Conservation (phyloP, 2,113 vertebrate species). For the Chaetops frenatus region DNA sequence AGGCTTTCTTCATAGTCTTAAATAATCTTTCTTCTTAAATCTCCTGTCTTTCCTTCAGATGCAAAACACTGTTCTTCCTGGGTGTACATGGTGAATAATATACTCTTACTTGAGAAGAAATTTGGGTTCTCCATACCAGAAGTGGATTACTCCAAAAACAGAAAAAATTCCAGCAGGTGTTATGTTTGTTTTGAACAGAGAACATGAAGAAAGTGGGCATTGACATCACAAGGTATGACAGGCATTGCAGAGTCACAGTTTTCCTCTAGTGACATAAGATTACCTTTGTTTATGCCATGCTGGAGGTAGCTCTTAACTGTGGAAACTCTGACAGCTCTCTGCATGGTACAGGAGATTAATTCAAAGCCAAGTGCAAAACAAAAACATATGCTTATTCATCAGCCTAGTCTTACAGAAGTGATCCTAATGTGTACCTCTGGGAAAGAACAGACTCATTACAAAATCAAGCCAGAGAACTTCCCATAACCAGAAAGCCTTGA, state of each 20-base stretch:
- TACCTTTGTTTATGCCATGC: not conserved
- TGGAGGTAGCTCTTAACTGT: not conserved
- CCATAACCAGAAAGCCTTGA: not conserved
- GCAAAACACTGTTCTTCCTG: not conserved
- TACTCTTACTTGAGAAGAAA: not conserved
- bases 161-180: not conserved
- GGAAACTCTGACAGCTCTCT: not conserved
- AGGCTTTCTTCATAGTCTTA: not conserved
- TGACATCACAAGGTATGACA: not conserved
- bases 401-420: not conserved
- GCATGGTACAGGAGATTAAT: not conserved
- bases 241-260: not conserved
- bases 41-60: not conserved
- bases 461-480: not conserved
- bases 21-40: not conserved
- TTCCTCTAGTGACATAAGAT: accelerated
- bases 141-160: not conserved
- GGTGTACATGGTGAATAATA: not conserved
- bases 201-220: not conserved
- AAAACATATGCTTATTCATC: slow-evolving; percentile 11
- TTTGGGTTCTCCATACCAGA: not conserved
- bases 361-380: slow-evolving; percentile 17
- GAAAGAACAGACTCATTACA: not conserved
- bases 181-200: not conserved
- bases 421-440: not conserved